Evolutionary conservation across 2,888 invertebrate genomes (phyloP).

Genomic region (Diarsia mendica): DNA sequence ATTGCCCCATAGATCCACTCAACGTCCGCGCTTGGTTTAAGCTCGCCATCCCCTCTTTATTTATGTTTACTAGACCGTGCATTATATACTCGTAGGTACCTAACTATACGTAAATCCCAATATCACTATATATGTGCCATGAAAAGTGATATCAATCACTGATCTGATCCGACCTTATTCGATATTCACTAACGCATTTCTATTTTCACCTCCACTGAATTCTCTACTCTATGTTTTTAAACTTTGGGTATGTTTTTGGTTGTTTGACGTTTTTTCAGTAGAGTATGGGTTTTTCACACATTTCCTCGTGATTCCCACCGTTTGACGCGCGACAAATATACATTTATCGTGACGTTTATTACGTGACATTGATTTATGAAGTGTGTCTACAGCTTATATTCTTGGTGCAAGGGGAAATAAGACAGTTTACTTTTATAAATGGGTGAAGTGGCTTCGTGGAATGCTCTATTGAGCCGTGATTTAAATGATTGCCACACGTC

Average conservation of each 20-base stretch:
- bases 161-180: constrained; percentile 66
- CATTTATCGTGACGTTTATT: constrained; percentile 79
- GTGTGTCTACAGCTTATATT: constrained; percentile 62
- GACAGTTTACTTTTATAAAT: constrained; percentile 47
- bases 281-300: constrained; percentile 62
- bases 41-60: constrained; percentile 40
- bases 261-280: constrained; percentile 12
- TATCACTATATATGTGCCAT: constrained; percentile 52
- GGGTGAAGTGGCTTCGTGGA: constrained; percentile 24
- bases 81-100: constrained; percentile 19
- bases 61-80: constrained; percentile 47
- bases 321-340: constrained; percentile 78
- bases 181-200: constrained; percentile 61
- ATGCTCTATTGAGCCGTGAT: constrained; percentile 9
- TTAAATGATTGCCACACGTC: constrained; percentile 17
- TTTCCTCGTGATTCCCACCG: constrained; percentile 65
- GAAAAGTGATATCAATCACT: constrained; percentile 71
- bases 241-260: constrained; percentile 48
- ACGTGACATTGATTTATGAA: constrained; percentile 77
- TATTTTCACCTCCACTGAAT: constrained; percentile 14
- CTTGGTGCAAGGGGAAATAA: constrained; percentile 42
- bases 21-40: constrained; percentile 22
- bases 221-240: constrained; percentile 12
- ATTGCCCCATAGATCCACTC: constrained; percentile 25
- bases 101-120: constrained; percentile 47